These are phyloP conservation scores for Istiophorus platypterus DNA, from an alignment of 2,113 vertebrate species.

Conservation along the genomic window DNA sequence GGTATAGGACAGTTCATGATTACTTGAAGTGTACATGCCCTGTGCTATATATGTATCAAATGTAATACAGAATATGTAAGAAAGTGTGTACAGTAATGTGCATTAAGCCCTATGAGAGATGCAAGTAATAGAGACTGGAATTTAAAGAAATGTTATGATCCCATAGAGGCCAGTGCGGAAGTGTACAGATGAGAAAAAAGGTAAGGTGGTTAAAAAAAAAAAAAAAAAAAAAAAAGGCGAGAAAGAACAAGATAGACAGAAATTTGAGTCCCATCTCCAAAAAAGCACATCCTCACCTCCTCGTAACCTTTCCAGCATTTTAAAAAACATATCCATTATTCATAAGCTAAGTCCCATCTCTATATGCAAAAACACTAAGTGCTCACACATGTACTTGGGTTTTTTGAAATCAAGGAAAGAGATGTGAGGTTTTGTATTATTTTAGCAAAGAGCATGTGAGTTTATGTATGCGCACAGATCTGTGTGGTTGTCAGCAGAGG, in stretches of 20 bases:
- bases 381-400: not conserved
- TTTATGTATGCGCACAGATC: conserved; percentile 14
- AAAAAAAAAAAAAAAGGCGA: not conserved
- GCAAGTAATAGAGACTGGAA: not conserved
- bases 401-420: conserved; percentile 19
- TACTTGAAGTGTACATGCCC: too few species aligned
- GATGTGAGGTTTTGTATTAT: conserved; percentile 8
- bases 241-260: conserved; percentile 6
- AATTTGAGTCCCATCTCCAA: conserved; percentile 1
- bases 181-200: not conserved
- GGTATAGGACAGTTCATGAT: not conserved
- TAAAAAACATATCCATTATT: conserved; percentile 69
- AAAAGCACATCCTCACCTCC: conserved; percentile 29
- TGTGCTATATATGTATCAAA: not conserved
- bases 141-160: conserved; percentile 4
- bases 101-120: too few species aligned
- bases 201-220: not conserved
- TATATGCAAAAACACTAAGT: conserved; percentile 11
- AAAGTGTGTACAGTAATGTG: too few species aligned
- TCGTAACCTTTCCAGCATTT: conserved; percentile 40
- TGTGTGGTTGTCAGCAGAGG: conserved; percentile 33
- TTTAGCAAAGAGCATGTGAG: conserved; percentile 1
- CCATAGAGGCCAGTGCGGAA: not conserved
- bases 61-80: not conserved
- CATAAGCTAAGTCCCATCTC: conserved; percentile 30